Percentiles rank a stretch among this genome's conserved stretches.
These are phyloP conservation scores for Brachionus asplanchnoidis DNA, from an alignment of 1,140 invertebrate genomes.

Conservation along the genomic window DNA sequence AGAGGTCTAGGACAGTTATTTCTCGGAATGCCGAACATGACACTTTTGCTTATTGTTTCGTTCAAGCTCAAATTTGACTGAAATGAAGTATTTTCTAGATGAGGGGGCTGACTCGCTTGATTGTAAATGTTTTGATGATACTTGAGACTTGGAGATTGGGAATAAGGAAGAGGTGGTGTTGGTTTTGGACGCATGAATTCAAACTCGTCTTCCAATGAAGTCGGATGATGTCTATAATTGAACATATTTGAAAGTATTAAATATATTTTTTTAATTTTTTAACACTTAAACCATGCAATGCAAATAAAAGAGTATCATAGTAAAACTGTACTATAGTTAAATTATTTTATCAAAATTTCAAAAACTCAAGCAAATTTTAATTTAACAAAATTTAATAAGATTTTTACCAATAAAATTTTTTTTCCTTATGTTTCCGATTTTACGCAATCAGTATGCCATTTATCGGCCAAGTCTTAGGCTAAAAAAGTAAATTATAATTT, in stretches of 20 bases:
- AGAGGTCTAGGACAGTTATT: not conserved
- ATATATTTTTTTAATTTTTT: not conserved
- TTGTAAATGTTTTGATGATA: not conserved
- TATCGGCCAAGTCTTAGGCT: not conserved
- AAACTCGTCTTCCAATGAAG: not conserved
- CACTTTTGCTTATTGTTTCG: slow-evolving; percentile 10
- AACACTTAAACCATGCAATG: not conserved
- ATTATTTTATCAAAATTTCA: not conserved
- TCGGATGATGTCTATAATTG: not conserved
- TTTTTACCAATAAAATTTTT: not conserved
- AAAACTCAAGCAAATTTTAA: not conserved
- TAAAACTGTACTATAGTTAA: not conserved
- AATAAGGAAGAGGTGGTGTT: not conserved
- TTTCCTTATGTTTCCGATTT: not conserved
- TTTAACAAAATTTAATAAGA: not conserved
- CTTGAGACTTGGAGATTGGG: not conserved
- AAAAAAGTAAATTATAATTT: not conserved
- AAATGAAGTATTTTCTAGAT: not conserved
- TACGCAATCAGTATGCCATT: not conserved
- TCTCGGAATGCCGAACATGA: slow-evolving; percentile 27
- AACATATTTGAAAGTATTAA: not conserved
- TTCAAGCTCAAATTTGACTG: not conserved
- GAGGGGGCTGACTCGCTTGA: not conserved
- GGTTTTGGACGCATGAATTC: not conserved
- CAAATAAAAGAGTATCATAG: not conserved